These are phyloP conservation scores for Cnemophilus loriae DNA, from an alignment of 2,113 vertebrate genomes.

Conservation along the genomic window DNA sequence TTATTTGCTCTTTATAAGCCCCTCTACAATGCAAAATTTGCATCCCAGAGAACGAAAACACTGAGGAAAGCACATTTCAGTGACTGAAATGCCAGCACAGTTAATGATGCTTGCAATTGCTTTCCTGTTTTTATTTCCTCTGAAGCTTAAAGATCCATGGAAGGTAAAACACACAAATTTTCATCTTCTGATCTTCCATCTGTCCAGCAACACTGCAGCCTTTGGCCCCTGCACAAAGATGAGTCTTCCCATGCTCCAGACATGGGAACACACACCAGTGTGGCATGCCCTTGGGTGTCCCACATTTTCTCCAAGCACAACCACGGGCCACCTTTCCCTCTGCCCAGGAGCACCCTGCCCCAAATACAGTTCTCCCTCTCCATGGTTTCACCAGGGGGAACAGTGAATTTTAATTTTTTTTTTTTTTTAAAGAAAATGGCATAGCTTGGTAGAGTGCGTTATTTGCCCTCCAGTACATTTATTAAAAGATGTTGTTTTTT, in stretches of 20 bases:
- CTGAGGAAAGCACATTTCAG: neutral
- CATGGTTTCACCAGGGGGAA: neutral
- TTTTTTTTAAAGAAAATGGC: neutral
- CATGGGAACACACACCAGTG: rapidly evolving
- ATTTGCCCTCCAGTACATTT: neutral
- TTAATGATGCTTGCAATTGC: neutral
- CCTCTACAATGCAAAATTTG: neutral
- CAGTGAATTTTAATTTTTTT: rapidly evolving
- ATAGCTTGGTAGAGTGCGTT: neutral
- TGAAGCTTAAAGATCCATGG: neutral
- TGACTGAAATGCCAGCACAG: neutral
- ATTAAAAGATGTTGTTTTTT: neutral
- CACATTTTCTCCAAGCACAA: rapidly evolving
- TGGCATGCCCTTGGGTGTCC: neutral
- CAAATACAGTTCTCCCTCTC: neutral
- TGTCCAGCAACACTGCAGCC: neutral
- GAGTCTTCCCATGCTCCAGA: neutral
- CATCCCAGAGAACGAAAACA: neutral
- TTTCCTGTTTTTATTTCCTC: neutral
- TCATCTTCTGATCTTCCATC: neutral
- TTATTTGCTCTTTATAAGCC: neutral
- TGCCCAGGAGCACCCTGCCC: neutral
- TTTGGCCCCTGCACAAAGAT: neutral
- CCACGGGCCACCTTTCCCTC: neutral
- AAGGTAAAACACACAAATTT: neutral